phyloP scores from a whole-genome alignment of 1,140 invertebrate species.

The Drosophila repleta region DNA sequence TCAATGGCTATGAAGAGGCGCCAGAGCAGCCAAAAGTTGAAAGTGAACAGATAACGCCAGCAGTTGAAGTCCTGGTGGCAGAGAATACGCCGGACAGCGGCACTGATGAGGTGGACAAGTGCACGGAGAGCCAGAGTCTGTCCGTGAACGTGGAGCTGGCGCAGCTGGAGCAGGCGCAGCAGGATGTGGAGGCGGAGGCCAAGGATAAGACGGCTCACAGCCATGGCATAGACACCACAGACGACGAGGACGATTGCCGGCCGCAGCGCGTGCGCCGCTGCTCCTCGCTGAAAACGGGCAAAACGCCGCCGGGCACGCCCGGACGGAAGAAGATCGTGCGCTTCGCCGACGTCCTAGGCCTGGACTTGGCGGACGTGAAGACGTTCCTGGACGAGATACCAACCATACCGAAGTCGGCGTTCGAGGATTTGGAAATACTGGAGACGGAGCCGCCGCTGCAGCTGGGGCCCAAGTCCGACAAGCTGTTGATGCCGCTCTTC shows the following conservation, averaged over 20 bases:
- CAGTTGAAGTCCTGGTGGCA: neutral
- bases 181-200: conserved; percentile 23
- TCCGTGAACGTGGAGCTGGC: conserved; percentile 46
- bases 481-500: conserved; percentile 90
- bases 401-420: conserved; percentile 93
- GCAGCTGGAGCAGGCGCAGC: conserved; percentile 59
- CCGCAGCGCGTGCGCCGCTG: conserved; percentile 89
- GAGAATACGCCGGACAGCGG: neutral
- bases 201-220: conserved; percentile 44
- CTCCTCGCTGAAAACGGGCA: conserved; percentile 94
- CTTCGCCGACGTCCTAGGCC: conserved; percentile 96
- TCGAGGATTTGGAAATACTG: conserved; percentile 87
- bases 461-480: conserved; percentile 85
- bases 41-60: neutral
- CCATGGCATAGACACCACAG: conserved; percentile 72
- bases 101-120: conserved; percentile 44
- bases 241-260: conserved; percentile 84
- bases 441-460: conserved; percentile 82
- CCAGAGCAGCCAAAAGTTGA: conserved; percentile 15
- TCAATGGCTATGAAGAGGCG: conserved; percentile 48
- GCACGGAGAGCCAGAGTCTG: conserved; percentile 25
- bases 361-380: conserved; percentile 95
- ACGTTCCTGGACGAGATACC: conserved; percentile 96
- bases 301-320: conserved; percentile 95
- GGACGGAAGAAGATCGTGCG: conserved; percentile 96